phyloP scores from a whole-genome alignment of 2,797 vertebrate species.

The Pipistrellus pipistrellus region DNA sequence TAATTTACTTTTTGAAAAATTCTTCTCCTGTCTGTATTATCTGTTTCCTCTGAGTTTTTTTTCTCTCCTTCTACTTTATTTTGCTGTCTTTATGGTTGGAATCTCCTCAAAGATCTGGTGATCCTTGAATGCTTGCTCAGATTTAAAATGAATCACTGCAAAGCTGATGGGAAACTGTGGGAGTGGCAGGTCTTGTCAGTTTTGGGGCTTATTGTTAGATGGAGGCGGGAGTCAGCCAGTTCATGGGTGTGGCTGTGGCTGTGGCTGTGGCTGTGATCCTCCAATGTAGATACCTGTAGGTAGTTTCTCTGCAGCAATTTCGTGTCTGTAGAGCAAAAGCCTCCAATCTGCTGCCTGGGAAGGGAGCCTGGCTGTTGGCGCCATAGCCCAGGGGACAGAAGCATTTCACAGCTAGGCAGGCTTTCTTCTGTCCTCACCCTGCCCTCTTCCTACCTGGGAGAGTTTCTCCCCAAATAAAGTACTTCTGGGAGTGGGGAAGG shows the following conservation, averaged over 20 bases:
- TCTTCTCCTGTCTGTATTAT: neutral
- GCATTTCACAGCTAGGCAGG: neutral
- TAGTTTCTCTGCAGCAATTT: constrained; percentile 56
- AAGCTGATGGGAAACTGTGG: constrained; percentile 29
- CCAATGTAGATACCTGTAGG: neutral
- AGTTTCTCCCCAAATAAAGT: neutral
- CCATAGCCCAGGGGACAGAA: neutral
- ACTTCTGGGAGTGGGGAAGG: neutral
- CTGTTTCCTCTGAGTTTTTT: neutral
- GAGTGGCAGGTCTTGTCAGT: constrained; percentile 25
- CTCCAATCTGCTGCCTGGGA: neutral
- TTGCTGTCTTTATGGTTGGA: constrained; percentile 38
- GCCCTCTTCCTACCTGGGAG: neutral
- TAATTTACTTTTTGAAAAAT: constrained; percentile 38
- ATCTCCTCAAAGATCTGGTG: constrained; percentile 18
- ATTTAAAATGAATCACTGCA: neutral
- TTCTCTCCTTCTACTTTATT: neutral
- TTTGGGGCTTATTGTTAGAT: constrained; percentile 42
- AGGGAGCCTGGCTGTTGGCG: neutral
- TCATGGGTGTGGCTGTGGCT: neutral
- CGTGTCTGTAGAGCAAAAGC: neutral
- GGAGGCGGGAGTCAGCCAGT: neutral
- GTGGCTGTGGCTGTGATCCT: neutral
- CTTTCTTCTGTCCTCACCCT: neutral
- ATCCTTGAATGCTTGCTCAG: constrained; percentile 17